Evolutionary conservation across 2,797 vertebrate genomes (phyloP), one percentile per base, ranked within the genome.

Genomic region (Myotis myotis): DNA sequence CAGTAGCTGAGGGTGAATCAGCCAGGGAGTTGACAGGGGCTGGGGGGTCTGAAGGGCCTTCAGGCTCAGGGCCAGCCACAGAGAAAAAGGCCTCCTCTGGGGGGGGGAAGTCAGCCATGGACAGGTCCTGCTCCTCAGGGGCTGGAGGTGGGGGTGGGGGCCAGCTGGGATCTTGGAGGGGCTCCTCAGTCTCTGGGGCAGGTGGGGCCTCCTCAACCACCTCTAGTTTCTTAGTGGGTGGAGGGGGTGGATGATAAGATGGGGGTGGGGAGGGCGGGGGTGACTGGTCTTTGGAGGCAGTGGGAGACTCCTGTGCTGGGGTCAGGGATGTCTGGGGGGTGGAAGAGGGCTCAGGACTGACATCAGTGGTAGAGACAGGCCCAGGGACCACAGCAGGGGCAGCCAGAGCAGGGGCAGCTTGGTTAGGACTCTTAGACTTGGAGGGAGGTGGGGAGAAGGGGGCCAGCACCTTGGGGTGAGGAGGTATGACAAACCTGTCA

Each of bases 391-490:
- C 93, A 33, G 97, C 51, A n/a, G 75, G 66, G 2, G 57, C 16
- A 3, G 93, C 60, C 51, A 86, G 51, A 49, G 97, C 95, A 3
- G 85, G 94, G 0, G 53, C 0, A 2, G 95, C 76, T 87, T 87
- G 96, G 0, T 12, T n/a, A 19, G 96, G 88, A 87, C 28, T 98
- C 98, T 98, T 99, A 36, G 98, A 97, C 90, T 99, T 99, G 51
- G 98, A 99, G 91, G 99, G 99, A 22, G 99, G 99, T 0, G 99
- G 98, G 72, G 98, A 99, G 83, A 98, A 98, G 22, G 99, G 99
- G 7, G 99, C 99, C 23, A 98, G 99, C 51, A 99, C 98, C 93
- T 99, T 99, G 70, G 99, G 99, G 79, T 99, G 99, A 7, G 99
- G 99, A 0, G 99, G 99, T 96, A 99, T 99, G 88, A 98, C 96